Evolutionary conservation across 64 coral and sea anemone species (phyloP), one percentile per base, ranked within the genome.

Genomic region (Stichodactyla helianthus): DNA sequence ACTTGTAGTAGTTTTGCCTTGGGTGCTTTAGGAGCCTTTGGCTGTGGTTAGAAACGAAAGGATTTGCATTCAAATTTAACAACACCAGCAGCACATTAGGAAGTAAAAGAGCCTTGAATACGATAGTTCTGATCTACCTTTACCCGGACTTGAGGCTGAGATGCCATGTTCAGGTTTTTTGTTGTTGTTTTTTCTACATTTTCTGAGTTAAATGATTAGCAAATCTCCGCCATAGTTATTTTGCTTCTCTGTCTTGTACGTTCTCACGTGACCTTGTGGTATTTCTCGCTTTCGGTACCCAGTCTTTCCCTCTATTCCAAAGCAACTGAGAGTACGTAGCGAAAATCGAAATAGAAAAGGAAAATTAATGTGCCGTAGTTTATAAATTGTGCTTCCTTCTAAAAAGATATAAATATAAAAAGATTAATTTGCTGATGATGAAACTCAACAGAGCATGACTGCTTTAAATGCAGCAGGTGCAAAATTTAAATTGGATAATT

Each of bases 1-100:
- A 86, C 84, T 79, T 96, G 94, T 20, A 96, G 89, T 79, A 93
- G 90, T 88, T 96, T 96, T 27, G 91, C 82, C 84, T 96, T 81
- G 7, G 78, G 78, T 6, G 31, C 78, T 74, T 74, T 74, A 27
- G 68, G 68, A 74, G 68, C 68, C 68, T 31, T 74, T 15, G 68
- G 68, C 68, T 74, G 68, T 68, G 7, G 63, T 60, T 60, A n/a
- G 62, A 65, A 74, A 74, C 25, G 10, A 10, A 10, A 31, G 23
- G 68, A 27, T 31, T 58, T 74, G 26, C 68, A 4, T 10, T 74
- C 7, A 60, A 60, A 65, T 65, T 74, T 14, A 26, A 31, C 68
- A 13, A 11, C n/a, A 14, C 25, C 4, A 74, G 27, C 27, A 74
- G 8, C 27, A n/a, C 25, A 74, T 74, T 27, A 27, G 25, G 10